A percentile compares a stretch with the other conserved stretches of the same genome.
phyloP scores from a whole-genome alignment of 2,888 invertebrate species.

The Cacoxenus indagator region DNA sequence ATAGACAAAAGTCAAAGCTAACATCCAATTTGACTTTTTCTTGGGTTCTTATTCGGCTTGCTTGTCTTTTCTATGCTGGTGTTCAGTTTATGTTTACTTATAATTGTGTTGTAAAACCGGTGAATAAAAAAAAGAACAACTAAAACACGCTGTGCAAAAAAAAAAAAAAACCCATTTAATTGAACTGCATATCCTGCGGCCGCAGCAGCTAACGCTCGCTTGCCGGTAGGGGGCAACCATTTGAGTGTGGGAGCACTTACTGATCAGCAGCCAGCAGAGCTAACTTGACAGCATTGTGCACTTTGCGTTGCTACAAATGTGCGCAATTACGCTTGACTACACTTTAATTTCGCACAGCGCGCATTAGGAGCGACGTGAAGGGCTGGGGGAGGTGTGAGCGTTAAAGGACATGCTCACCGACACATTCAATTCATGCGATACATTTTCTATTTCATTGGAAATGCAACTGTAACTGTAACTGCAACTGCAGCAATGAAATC shows the following conservation, averaged over 20 bases:
- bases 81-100: not conserved
- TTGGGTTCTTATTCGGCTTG: not conserved
- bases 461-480: not conserved
- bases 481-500: not conserved
- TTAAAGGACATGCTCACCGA: not conserved
- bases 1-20: not conserved
- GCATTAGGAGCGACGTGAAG: not conserved
- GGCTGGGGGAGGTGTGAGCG: not conserved
- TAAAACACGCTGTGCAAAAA: not conserved
- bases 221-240: not conserved
- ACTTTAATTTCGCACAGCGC: not conserved
- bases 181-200: conserved; percentile 3
- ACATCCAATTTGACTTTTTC: not conserved
- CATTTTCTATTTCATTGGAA: conserved; percentile 6
- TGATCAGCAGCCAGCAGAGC: not conserved
- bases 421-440: not conserved
- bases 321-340: conserved; percentile 5
- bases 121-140: not conserved
- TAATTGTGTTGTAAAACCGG: not conserved
- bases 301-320: not conserved
- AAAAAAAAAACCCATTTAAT: not conserved
- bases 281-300: conserved; percentile 1
- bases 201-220: not conserved
- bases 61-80: not conserved
- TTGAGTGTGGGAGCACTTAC: not conserved